A percentile compares a stretch with the other conserved stretches of the same genome.
Evolutionary conservation across 2,797 vertebrate species (phyloP).

Genomic region (Pseudomugil tenellus): DNA sequence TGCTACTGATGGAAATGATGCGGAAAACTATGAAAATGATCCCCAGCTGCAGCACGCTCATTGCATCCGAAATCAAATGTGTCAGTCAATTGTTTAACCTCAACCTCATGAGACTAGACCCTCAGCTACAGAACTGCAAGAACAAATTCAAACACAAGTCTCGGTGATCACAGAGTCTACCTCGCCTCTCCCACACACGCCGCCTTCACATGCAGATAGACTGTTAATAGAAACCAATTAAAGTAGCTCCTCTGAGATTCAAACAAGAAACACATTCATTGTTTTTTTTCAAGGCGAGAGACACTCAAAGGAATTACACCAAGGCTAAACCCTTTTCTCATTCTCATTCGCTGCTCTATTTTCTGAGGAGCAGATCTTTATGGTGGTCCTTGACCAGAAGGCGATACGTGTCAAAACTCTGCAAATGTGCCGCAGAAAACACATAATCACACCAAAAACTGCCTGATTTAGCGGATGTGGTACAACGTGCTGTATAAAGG

Average conservation of each 20-base stretch:
- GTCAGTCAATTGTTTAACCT: constrained; percentile 14
- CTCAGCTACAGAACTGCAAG: neutral
- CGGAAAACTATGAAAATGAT: constrained; percentile 1
- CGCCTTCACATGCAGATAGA: constrained; percentile 12
- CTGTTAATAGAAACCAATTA: constrained; percentile 9
- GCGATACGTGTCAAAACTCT: neutral
- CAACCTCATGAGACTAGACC: neutral
- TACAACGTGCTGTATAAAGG: neutral
- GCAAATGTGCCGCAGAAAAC: constrained; percentile 6
- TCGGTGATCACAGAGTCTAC: constrained; percentile 7
- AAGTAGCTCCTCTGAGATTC: neutral
- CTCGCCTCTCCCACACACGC: constrained; percentile 11
- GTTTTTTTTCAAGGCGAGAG: constrained; percentile 4
- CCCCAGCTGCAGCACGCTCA: neutral
- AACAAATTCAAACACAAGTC: neutral
- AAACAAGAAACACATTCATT: neutral
- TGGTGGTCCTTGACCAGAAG: neutral
- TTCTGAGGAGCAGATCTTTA: neutral
- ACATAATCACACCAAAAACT: neutral
- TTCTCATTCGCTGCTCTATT: neutral
- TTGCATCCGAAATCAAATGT: neutral
- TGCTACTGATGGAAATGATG: neutral
- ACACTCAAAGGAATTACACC: neutral
- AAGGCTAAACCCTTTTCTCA: neutral
- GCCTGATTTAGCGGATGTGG: neutral